phyloP scores from a whole-genome alignment of 2,797 vertebrate genomes.

The Eurystomus glaucurus region DNA sequence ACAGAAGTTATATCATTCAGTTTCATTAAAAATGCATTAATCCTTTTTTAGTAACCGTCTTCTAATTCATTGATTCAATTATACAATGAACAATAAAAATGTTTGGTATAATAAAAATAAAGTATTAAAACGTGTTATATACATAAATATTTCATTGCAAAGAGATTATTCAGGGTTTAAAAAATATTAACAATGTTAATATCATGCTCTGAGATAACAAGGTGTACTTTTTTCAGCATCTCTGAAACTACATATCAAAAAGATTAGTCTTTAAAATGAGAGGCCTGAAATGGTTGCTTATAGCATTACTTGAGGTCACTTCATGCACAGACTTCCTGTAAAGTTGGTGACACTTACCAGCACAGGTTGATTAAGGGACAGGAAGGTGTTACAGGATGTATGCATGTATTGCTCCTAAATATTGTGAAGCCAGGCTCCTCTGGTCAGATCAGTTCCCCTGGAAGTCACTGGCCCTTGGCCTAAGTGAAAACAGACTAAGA shows the following conservation, averaged over 20 bases:
- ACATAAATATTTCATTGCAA: slow-evolving; percentile 55
- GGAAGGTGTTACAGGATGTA: neutral
- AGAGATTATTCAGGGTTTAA: slow-evolving; percentile 20
- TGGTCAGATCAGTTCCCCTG: neutral
- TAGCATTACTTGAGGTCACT: neutral
- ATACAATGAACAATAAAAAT: slow-evolving; percentile 66
- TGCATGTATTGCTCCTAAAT: neutral
- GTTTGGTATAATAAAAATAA: slow-evolving; percentile 61
- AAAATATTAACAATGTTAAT: slow-evolving; percentile 43
- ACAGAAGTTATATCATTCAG: slow-evolving; percentile 64
- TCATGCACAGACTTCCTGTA: neutral
- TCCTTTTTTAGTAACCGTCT: slow-evolving; percentile 64
- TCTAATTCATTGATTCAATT: slow-evolving; percentile 78
- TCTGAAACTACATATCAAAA: neutral
- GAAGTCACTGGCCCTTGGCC: neutral
- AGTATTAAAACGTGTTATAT: slow-evolving; percentile 38
- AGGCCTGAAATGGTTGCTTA: neutral
- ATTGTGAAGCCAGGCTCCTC: neutral
- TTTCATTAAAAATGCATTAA: slow-evolving; percentile 79
- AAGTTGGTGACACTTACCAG: neutral
- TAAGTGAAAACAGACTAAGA: neutral
- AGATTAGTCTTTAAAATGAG: neutral
- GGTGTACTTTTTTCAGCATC: neutral
- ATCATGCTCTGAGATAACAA: neutral
- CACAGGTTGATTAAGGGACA: neutral